Conservation (phyloP, 2,888 invertebrate species). For the Tetramorium bicarinatum region DNA sequence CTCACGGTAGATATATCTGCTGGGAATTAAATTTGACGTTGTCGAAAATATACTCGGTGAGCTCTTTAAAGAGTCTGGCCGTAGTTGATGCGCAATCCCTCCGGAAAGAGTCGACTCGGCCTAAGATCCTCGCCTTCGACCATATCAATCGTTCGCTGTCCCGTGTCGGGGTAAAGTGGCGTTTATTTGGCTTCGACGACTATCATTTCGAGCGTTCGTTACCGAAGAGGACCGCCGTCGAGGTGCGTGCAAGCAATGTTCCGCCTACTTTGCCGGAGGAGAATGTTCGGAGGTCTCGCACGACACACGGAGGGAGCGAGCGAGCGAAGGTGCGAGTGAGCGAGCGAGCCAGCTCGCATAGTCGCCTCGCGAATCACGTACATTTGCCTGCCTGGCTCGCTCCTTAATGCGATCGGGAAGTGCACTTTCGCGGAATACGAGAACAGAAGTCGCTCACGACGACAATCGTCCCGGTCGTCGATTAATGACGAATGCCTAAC, state of each 20-base stretch:
- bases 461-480: constrained; percentile 54
- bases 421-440: constrained; percentile 54
- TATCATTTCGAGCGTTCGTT: constrained; percentile 51
- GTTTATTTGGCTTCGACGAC: constrained; percentile 52
- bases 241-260: constrained; percentile 66
- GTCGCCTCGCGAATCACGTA: constrained; percentile 61
- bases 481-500: constrained; percentile 70
- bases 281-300: constrained; percentile 62
- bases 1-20: not conserved
- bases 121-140: not conserved
- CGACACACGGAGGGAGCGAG: constrained; percentile 22
- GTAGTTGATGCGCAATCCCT: not conserved
- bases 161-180: constrained; percentile 40
- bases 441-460: constrained; percentile 51
- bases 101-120: not conserved
- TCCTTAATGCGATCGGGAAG: constrained; percentile 37
- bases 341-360: constrained; percentile 35
- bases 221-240: constrained; percentile 63
- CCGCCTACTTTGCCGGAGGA: constrained; percentile 64
- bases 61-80: not conserved
- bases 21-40: not conserved
- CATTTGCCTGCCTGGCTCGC: constrained; percentile 47
- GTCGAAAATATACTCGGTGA: not conserved
- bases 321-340: not conserved
- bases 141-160: constrained; percentile 28